These are phyloP conservation scores for Anarsia innoxiella DNA, from an alignment of 2,888 invertebrate species.

Conservation along the genomic window DNA sequence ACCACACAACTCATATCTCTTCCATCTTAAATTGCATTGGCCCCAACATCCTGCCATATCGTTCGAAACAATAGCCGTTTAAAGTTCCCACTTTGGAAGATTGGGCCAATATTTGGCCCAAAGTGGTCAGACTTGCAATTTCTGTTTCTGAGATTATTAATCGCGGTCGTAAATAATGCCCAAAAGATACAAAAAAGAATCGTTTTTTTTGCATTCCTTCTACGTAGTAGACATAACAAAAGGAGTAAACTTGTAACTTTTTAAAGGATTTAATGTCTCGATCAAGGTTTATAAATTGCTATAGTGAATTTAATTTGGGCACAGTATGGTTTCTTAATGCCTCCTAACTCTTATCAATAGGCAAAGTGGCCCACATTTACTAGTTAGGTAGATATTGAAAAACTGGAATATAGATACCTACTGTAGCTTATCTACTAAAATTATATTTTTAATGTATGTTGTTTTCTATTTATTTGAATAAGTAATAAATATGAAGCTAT, in stretches of 20 bases:
- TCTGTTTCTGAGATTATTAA: slow-evolving; percentile 33
- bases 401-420: too few species aligned
- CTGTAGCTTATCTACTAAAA: too few species aligned
- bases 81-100: slow-evolving; percentile 18
- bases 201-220: slow-evolving; percentile 28
- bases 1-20: slow-evolving; percentile 18
- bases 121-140: slow-evolving; percentile 15
- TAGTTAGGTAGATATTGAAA: too few species aligned
- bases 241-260: slow-evolving; percentile 40
- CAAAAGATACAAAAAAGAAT: slow-evolving; percentile 30
- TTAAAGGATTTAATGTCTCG: too few species aligned
- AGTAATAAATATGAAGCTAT: too few species aligned
- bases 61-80: not conserved
- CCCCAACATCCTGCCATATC: not conserved
- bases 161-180: slow-evolving; percentile 40
- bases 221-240: slow-evolving; percentile 22
- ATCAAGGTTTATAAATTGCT: too few species aligned
- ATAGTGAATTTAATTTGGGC: too few species aligned
- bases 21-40: not conserved
- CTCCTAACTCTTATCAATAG: too few species aligned
- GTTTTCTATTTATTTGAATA: too few species aligned
- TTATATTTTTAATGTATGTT: too few species aligned
- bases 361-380: too few species aligned
- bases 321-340: too few species aligned
- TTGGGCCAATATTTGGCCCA: slow-evolving; percentile 19